Evolutionary conservation across 2,888 invertebrate species (phyloP).

Genomic region (Cantharis nigra): DNA sequence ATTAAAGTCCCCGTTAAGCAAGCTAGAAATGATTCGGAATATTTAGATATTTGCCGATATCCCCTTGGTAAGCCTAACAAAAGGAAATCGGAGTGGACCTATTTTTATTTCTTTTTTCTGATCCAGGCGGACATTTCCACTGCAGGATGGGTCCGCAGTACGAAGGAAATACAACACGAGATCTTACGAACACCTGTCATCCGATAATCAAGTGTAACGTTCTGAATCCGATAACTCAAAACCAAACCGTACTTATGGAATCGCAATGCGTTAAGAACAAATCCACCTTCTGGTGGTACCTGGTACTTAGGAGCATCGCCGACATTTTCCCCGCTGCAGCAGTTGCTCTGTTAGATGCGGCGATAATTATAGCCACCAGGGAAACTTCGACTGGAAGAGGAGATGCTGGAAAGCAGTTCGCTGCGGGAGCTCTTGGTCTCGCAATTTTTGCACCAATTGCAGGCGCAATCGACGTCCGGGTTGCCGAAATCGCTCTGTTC

Average conservation of each 20-base stretch:
- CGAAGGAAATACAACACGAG: slow-evolving; percentile 46
- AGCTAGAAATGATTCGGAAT: slow-evolving; percentile 47
- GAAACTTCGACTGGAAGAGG: slow-evolving; percentile 80
- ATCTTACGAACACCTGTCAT: slow-evolving; percentile 58
- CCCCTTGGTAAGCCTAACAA: slow-evolving; percentile 57
- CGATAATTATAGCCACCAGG: slow-evolving; percentile 80
- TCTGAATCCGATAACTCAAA: slow-evolving; percentile 70
- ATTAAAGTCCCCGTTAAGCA: slow-evolving; percentile 62
- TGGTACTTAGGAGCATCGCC: slow-evolving; percentile 69
- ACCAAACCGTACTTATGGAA: slow-evolving; percentile 65
- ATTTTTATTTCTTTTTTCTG: slow-evolving; percentile 8
- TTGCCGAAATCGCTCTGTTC: slow-evolving; percentile 61
- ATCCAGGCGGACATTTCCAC: slow-evolving; percentile 58
- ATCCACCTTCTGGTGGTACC: slow-evolving; percentile 72
- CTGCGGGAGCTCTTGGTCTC: slow-evolving; percentile 75
- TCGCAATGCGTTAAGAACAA: slow-evolving; percentile 73
- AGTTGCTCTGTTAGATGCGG: slow-evolving; percentile 71
- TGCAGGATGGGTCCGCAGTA: slow-evolving; percentile 66
- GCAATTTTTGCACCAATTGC: slow-evolving; percentile 70
- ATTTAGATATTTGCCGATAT: slow-evolving; percentile 68
- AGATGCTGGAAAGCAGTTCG: slow-evolving; percentile 78
- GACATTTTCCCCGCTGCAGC: slow-evolving; percentile 79
- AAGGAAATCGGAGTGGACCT: not conserved
- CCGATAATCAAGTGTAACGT: slow-evolving; percentile 74
- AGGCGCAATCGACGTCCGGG: slow-evolving; percentile 53